phyloP scores from a whole-genome alignment of 2,888 invertebrate genomes.

The Sicus ferrugineus region DNA sequence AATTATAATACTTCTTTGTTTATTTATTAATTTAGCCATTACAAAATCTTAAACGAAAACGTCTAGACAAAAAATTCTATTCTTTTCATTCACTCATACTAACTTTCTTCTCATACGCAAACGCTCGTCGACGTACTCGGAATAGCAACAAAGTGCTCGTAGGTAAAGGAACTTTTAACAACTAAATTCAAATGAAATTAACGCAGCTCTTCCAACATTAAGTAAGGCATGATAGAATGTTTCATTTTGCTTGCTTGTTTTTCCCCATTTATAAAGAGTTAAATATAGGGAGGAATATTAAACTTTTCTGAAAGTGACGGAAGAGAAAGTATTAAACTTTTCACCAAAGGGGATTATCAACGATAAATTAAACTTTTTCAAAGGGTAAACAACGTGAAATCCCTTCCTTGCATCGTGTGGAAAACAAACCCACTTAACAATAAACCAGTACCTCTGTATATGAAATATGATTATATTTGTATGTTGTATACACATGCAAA shows the following conservation, averaged over 20 bases:
- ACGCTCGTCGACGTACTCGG: too few relatives aligned
- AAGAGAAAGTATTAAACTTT: constrained; percentile 11
- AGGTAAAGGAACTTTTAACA: neutral
- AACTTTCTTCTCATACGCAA: too few relatives aligned
- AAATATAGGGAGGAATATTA: neutral
- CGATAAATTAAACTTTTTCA: constrained; percentile 25
- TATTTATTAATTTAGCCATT: too few relatives aligned
- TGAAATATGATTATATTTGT: too few relatives aligned
- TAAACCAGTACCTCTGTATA: too few relatives aligned
- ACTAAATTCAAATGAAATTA: neutral
- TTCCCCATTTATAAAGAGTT: neutral
- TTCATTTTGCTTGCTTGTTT: neutral
- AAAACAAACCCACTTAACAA: neutral
- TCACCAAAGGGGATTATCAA: constrained; percentile 18
- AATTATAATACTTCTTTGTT: too few relatives aligned
- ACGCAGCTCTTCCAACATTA: neutral
- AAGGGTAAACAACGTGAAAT: neutral
- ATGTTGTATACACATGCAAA: too few relatives aligned
- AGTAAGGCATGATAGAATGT: neutral
- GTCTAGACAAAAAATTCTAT: too few relatives aligned
- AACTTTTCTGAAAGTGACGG: neutral
- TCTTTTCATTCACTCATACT: too few relatives aligned
- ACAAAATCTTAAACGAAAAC: too few relatives aligned
- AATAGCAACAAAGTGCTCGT: too few relatives aligned
- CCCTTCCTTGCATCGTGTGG: neutral